Evolutionary conservation across 2,113 vertebrate species (phyloP).

Genomic region (Vicugna pacos): DNA sequence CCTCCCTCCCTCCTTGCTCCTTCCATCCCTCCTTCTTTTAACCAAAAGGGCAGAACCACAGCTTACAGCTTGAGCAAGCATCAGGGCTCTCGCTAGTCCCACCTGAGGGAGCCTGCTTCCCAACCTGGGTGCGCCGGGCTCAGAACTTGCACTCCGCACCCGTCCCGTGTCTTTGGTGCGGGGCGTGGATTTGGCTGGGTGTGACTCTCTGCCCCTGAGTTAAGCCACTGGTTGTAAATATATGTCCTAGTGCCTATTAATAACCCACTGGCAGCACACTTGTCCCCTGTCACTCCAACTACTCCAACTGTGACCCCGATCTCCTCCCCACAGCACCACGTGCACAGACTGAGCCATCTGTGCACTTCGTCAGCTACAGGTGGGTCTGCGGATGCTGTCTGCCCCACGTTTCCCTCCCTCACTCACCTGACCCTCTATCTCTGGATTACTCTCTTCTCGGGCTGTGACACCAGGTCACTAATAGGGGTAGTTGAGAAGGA

Average conservation of each 20-base stretch:
- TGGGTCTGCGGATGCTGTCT: neutral
- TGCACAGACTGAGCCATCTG: neutral
- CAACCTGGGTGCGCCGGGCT: neutral
- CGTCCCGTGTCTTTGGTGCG: neutral
- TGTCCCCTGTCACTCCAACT: constrained; percentile 26
- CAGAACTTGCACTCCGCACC: neutral
- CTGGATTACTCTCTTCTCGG: neutral
- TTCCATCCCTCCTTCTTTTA: neutral
- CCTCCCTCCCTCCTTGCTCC: neutral
- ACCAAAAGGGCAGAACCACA: neutral
- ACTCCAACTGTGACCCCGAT: neutral
- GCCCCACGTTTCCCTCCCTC: neutral
- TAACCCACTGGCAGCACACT: neutral
- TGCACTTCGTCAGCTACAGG: neutral
- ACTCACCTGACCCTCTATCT: neutral
- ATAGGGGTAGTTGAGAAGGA: neutral
- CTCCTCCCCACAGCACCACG: neutral
- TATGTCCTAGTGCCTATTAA: constrained; percentile 41
- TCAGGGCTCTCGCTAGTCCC: neutral
- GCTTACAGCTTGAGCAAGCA: neutral
- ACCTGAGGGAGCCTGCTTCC: neutral
- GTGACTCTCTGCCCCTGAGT: neutral
- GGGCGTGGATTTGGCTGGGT: neutral
- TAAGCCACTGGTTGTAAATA: neutral
- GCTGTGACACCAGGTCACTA: neutral